Evolutionary conservation across 2,888 invertebrate species (phyloP).

Genomic region (Oconnorella tubifera): DNA sequence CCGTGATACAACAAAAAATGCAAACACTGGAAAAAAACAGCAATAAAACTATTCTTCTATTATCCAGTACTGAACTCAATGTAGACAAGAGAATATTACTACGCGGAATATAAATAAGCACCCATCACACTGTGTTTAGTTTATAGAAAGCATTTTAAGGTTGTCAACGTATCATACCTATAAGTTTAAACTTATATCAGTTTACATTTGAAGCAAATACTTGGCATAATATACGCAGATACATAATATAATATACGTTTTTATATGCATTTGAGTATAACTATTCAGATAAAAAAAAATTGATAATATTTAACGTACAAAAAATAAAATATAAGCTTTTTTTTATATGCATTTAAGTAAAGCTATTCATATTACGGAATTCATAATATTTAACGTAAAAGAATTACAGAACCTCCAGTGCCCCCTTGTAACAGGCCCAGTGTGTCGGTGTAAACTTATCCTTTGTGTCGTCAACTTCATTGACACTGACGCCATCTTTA

Average conservation of each 20-base stretch:
- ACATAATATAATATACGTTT: too few species aligned
- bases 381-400: neutral
- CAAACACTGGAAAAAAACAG: constrained; percentile 44
- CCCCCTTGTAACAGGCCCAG: constrained; percentile 52
- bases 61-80: too few species aligned
- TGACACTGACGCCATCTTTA: constrained; percentile 55
- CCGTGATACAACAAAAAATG: constrained; percentile 58
- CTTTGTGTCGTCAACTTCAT: constrained; percentile 50
- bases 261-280: too few species aligned
- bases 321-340: neutral
- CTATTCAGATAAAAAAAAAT: neutral
- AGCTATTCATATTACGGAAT: neutral
- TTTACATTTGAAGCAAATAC: too few species aligned
- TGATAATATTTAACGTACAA: neutral
- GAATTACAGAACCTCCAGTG: constrained; percentile 48
- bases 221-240: too few species aligned
- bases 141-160: neutral
- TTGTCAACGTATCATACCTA: too few species aligned
- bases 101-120: too few species aligned
- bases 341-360: neutral
- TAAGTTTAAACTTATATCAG: too few species aligned
- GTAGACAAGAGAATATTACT: too few species aligned
- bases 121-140: too few species aligned
- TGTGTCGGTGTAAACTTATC: constrained; percentile 56
- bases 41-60: too few species aligned